phyloP scores from a whole-genome alignment of 2,797 vertebrate genomes.

The Paramormyrops hopkinsi region DNA sequence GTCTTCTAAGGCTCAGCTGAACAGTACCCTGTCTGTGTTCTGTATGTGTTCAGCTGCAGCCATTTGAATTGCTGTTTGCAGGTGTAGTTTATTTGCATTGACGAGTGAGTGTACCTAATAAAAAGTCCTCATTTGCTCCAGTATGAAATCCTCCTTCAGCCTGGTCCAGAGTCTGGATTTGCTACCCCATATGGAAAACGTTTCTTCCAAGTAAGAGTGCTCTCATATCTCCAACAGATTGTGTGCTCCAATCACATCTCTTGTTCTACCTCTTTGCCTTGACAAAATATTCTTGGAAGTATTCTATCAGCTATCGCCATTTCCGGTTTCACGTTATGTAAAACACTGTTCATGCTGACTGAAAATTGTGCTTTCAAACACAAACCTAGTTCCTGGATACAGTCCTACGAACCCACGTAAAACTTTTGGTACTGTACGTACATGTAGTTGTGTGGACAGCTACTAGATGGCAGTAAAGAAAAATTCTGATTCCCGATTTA shows the following conservation, averaged over 20 bases:
- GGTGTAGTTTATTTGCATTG: not conserved
- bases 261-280: not conserved
- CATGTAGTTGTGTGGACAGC: not conserved
- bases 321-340: not conserved
- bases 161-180: not conserved
- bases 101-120: not conserved
- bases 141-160: not conserved
- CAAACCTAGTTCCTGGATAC: not conserved
- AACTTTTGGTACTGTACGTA: not conserved
- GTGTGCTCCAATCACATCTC: not conserved
- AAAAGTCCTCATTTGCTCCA: not conserved
- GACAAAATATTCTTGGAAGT: not conserved
- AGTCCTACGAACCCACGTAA: not conserved
- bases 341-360: not conserved
- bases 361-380: not conserved
- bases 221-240: not conserved
- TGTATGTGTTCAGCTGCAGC: not conserved
- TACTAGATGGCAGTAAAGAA: constrained; percentile 2
- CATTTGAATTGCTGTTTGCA: not conserved
- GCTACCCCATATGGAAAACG: not conserved
- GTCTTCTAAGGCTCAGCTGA: not conserved
- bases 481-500: not conserved
- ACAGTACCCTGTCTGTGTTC: not conserved
- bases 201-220: not conserved
- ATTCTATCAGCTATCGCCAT: not conserved